Base-by-base conservation (phyloP, 2,888 invertebrate species). In the Deilephila elpenor region DNA sequence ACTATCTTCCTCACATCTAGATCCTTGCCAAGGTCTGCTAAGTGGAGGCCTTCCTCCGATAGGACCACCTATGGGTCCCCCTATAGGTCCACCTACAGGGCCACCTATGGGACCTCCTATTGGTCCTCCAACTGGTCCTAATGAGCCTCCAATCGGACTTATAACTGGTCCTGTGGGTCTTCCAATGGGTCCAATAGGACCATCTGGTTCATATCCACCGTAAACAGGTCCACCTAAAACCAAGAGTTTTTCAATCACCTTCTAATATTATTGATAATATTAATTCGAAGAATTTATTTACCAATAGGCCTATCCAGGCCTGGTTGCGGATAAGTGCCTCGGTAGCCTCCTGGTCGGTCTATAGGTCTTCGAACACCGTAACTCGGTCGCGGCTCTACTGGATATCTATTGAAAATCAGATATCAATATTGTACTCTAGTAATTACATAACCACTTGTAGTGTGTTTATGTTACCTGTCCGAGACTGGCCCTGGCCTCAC, bases 1-100 rank as follows among this genome's bases (percentile, higher is more conserved):
- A 84, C 96, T 97, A 82, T 97, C 98, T 74, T 98, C 98, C 80
- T 98, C 98, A 85, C 98, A 98, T 77, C 97, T 95, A 0, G 96
- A 96, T 73, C 94, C 92, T 83, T 93, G 92, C 92, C 92, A 91
- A 7, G 93, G 91, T 76, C 93, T 82, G 70, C 90, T 88, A 7
- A 89, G 80, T 25, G 90, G 88, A 17, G 91, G 92, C 71, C 90
- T 86, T 14, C 86, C 93, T 3, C 87, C 93, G 2, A 90, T 84
- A 56, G 90, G 89, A 34, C 82, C 78, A 73, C 85, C 87, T 67
- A 88, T 79, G 0, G 91, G 92, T 0, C 91, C 91, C 2, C 91
- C 93, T 3, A 90, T 80, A 3, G 89, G 87, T 14, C 88, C 89
- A 4, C 90, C 89, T 2, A 91, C 83, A 8, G 90, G 89, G 7